Base-by-base conservation (phyloP, 2,113 vertebrate genomes). In the Austrofundulus limnaeus region DNA sequence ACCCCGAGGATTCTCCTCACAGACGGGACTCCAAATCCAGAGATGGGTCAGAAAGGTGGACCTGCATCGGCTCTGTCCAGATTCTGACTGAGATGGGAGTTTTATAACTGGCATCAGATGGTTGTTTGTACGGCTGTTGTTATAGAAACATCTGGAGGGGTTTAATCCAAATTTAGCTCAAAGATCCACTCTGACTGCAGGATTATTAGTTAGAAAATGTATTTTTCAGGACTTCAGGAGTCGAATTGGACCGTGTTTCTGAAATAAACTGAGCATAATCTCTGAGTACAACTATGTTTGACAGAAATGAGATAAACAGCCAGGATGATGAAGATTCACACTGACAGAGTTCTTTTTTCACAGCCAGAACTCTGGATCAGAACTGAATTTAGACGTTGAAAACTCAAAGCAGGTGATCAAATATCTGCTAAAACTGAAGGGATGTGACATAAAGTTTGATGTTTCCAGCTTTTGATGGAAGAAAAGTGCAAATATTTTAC, bases 1-100 rank as follows among this genome's bases (percentile, higher is more conserved):
- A 46, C 38, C 19, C 46, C 37, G 41, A 20, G 39, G 66, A 71
- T 43, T 57, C 20, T 51, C 45, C 61, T 46, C 16, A 42, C 64
- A 43, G 14, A 79, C 55, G 28, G 39, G 31, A 54, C 54, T 55
- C 23, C 43, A 46, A n/a, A 37, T 41, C 24, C 25, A 41, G 21
- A 56, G 41, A 34, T 15, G 21, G 66, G 62, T 76, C 53, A 64
- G 28, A 58, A 23, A 0, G 19, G 43, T 31, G 24, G 45, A 17
- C 61, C 10, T 42, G 42, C n/a, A n/a, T n/a, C n/a, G 9, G 31
- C 5, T 5, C 31, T 8, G 31, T 9, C 31, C 1, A 9, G 31
- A 1, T 34, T 9, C 31, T 10, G 31, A 9, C 31, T 34, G 31
- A 34, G 31, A 34, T 34, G 1, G 1, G 31, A 10, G 31, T 46